Percentiles rank a stretch among this genome's conserved stretches.
Evolutionary conservation across 2,113 vertebrate species (phyloP).

Genomic region (Motacilla tschutschensis): DNA sequence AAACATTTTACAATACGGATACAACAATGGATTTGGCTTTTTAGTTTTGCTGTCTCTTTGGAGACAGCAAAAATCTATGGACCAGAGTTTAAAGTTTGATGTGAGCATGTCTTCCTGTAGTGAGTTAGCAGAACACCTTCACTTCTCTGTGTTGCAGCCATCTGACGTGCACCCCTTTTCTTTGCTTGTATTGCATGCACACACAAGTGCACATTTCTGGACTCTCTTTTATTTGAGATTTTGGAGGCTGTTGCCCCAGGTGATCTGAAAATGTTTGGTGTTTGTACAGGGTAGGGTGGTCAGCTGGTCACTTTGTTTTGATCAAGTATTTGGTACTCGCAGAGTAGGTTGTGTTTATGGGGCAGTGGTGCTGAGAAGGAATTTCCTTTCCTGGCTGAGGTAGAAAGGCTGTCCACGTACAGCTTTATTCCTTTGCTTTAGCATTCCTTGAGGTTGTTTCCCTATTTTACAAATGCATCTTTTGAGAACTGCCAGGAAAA

Average conservation of each 20-base stretch:
- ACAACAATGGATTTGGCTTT: background rate
- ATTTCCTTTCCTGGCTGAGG: slow-evolving; percentile 56
- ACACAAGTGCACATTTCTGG: background rate
- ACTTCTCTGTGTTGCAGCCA: background rate
- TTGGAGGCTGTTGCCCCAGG: background rate
- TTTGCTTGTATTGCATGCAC: background rate
- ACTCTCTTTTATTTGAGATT: background rate
- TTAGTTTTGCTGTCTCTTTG: background rate
- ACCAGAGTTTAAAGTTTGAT: background rate
- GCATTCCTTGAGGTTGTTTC: slow-evolving; percentile 58
- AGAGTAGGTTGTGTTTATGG: slow-evolving; percentile 6
- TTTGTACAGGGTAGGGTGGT: background rate
- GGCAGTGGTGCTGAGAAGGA: slow-evolving; percentile 28
- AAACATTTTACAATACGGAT: background rate
- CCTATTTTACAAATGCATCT: slow-evolving; percentile 55
- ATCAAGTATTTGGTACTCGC: background rate
- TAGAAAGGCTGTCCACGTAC: slow-evolving; percentile 31
- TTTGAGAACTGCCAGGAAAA: slow-evolving; percentile 65
- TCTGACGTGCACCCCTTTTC: background rate
- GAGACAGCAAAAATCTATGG: background rate
- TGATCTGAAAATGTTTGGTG: background rate
- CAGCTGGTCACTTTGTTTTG: background rate
- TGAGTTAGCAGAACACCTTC: background rate
- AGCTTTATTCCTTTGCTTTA: slow-evolving; percentile 61
- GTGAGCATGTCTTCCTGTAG: background rate